Base-by-base conservation (phyloP, 2,888 invertebrate genomes). In the Caenorhabditis sulstoni region DNA sequence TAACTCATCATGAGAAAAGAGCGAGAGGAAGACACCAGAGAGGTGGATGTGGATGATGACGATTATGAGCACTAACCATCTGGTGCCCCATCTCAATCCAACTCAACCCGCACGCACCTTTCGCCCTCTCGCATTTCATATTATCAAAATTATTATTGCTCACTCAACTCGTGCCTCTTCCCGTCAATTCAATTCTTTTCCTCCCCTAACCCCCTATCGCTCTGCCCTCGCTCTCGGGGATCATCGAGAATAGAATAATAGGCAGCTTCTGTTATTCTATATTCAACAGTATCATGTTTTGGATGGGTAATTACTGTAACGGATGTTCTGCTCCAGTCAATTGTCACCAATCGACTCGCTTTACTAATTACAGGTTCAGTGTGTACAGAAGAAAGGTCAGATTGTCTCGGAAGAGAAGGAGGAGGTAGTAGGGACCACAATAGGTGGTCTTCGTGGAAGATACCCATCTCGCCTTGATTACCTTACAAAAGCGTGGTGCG, bases 81-180 rank as follows among this genome's bases (percentile, higher is more conserved):
- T 76, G 76, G 76, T 76, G 67, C 39, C 55, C 7, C 29, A 29
- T 29, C 29, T 29, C 29, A 22, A 50, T 50, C 57, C 47, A 45
- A 29, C 41, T 20, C 61, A 18, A 12, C 37, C 52, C 49, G 49
- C 61, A 62, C 53, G 53, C 55, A 73, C 64, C 64, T 73, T 64
- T 64, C 52, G 64, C 73, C 73, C 39, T 11, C 20, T 71, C 64
- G 29, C 73, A 73, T 73, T 73, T 73, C 73, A 73, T 73, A 73
- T 73, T 64, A 73, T 73, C 73, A 64, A 73, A 73, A 73, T 64
- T 64, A 64, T 73, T 73, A 73, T 73, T 73, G 64, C 64, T 44
- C 47, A 47, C 18, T 39, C 29, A 16, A 53, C 16, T 44, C 53
- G 44, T 39, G n/a, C 45, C 12, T 53, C 23, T 16, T 49, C 29